Evolutionary conservation across 2,113 vertebrate genomes (phyloP).

Genomic region (Periophthalmodon schlosseri): DNA sequence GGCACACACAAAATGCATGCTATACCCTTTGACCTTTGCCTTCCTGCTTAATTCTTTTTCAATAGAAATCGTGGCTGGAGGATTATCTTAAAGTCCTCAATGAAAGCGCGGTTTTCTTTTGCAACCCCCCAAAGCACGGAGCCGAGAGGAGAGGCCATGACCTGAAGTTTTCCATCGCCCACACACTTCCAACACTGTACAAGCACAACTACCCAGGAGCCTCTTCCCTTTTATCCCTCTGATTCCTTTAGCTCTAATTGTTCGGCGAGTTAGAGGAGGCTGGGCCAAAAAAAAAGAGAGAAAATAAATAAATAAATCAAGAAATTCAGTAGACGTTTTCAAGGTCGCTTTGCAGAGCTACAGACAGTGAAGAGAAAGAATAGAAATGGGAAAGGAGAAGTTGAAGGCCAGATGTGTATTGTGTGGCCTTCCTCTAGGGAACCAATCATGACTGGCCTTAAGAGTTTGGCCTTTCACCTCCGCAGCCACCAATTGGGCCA

Average conservation of each 20-base stretch:
- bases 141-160: constrained; percentile 50
- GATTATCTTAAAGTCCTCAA: constrained; percentile 48
- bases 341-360: constrained; percentile 53
- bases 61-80: constrained; percentile 48
- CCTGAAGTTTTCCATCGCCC: constrained; percentile 48
- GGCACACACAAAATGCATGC: constrained; percentile 30
- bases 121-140: constrained; percentile 38
- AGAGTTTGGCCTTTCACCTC: constrained; percentile 65
- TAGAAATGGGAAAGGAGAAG: constrained; percentile 45
- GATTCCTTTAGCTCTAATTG: constrained; percentile 48
- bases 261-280: constrained; percentile 41
- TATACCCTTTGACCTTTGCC: constrained; percentile 49
- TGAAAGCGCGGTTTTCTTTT: constrained; percentile 39
- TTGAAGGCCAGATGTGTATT: constrained; percentile 53
- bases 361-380: constrained; percentile 19
- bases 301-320: constrained; percentile 5
- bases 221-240: constrained; percentile 46
- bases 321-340: constrained; percentile 50
- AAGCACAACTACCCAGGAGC: constrained; percentile 34
- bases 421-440: constrained; percentile 60
- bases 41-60: constrained; percentile 51
- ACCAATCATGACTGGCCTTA: constrained; percentile 63
- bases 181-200: constrained; percentile 28
- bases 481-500: constrained; percentile 44
- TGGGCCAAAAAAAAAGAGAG: constrained; percentile 15